Evolutionary conservation across 2,113 vertebrate genomes (phyloP), one percentile per base, ranked within the genome.

Genomic region (Malurus alboscapulatus): DNA sequence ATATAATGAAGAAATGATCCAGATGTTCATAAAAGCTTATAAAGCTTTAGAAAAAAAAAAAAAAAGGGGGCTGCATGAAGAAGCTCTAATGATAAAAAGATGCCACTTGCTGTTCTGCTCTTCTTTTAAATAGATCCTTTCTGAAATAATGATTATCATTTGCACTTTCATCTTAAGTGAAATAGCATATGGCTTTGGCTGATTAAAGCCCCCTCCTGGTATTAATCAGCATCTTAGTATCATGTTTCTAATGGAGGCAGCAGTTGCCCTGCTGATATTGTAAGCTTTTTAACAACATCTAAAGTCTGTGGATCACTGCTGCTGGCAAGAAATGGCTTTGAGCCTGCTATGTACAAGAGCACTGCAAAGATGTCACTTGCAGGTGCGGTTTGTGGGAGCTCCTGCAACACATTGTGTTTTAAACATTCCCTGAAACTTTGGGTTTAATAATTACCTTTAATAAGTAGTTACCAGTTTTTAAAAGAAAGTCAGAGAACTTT

Each of bases 171-270:
- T 98, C 97, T 98, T 91, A 93, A 95, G 96, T 98, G 97, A 97
- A 97, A 97, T 93, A 97, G 98, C 97, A 96, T 95, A 96, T 97
- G 97, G 96, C 96, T 97, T 93, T 63, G 82, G 94, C 97, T 97
- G 97, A 98, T 98, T 98, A 97, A 97, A 98, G 90, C 96, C 97
- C 97, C 97, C 97, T 98, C 96, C 97, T 96, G 97, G 91, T 97
- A 98, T 97, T 98, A 97, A 98, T 98, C 98, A 98, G 97, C 72
- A 77, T 91, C 96, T 95, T 74, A 61, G 94, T 96, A 97, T 98
- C 97, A 91, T 96, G 95, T 98, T 97, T 97, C 97, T 97, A 96
- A 96, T 95, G 96, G 97, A 95, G 95, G 93, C 95, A 71, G 92
- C 74, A 95, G 97, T 97, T 96, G 96, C 96, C 97, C 96, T 93